Conservation (phyloP, 1,140 invertebrate genomes). For the Musca domestica region DNA sequence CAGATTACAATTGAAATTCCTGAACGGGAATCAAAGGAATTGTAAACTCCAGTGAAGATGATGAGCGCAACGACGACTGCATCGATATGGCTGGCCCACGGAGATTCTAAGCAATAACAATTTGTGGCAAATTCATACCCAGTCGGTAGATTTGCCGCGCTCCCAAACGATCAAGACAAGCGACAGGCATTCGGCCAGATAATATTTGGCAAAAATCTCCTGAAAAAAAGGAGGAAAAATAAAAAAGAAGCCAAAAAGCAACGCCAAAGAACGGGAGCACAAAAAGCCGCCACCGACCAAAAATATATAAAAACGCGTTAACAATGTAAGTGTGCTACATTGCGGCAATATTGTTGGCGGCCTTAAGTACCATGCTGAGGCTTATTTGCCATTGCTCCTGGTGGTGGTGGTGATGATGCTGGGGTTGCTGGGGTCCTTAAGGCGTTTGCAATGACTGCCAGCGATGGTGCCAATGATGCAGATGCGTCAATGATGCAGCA, state of each 20-base stretch:
- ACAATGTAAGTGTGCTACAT: background rate
- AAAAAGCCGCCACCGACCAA: background rate
- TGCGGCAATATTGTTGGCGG: too few relatives aligned
- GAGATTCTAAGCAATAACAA: conserved; percentile 15
- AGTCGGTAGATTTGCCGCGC: conserved; percentile 1
- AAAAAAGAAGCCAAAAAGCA: background rate
- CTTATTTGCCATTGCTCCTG: conserved; percentile 7
- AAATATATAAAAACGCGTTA: conserved; percentile 7
- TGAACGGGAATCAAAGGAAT: background rate
- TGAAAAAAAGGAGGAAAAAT: background rate
- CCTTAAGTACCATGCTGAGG: conserved; percentile 3
- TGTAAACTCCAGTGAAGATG: background rate
- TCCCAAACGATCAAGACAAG: background rate
- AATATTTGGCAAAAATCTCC: conserved; percentile 17
- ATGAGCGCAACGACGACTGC: too few relatives aligned
- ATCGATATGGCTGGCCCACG: too few relatives aligned
- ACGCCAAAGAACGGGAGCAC: conserved; percentile 2
- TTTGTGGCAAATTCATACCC: conserved; percentile 14
- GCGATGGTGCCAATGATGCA: background rate
- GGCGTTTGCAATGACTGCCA: too few relatives aligned
- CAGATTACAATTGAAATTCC: conserved; percentile 16
- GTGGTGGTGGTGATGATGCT: too few relatives aligned
- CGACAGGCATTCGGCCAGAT: conserved; percentile 16
- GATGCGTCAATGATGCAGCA: background rate
- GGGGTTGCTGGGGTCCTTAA: too few relatives aligned